A percentile compares a stretch with the other conserved stretches of the same genome.
phyloP scores from a whole-genome alignment of 1,140 invertebrate genomes.

The Adelges cooleyi region DNA sequence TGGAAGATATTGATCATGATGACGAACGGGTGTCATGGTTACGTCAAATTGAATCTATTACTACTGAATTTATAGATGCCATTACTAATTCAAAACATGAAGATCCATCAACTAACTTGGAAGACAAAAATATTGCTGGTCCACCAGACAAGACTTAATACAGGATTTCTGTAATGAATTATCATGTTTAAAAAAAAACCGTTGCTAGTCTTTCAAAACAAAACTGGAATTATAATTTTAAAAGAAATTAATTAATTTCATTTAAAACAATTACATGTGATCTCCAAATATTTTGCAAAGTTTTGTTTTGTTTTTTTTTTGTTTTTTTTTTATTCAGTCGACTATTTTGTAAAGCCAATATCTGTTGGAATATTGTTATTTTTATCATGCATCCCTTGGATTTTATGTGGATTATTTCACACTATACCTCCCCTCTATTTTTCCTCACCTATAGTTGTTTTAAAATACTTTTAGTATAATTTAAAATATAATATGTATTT shows the following conservation, averaged over 20 bases:
- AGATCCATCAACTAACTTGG: background rate
- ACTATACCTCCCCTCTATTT: background rate
- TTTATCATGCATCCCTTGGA: conserved; percentile 5
- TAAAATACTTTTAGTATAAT: conserved; percentile 19
- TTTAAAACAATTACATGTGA: conserved; percentile 23
- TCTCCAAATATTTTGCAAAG: conserved; percentile 20
- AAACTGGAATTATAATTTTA: conserved; percentile 13
- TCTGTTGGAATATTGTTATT: conserved; percentile 24
- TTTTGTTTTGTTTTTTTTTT: conserved; percentile 27
- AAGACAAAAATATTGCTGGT: conserved; percentile 19
- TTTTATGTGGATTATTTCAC: conserved; percentile 17
- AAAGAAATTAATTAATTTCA: background rate
- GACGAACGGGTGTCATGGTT: conserved; percentile 2
- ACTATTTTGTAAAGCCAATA: conserved; percentile 28
- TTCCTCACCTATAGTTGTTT: conserved; percentile 8
- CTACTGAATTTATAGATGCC: conserved; percentile 16
- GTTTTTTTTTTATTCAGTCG: conserved; percentile 15
- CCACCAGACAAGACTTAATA: conserved; percentile 26
- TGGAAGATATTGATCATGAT: background rate
- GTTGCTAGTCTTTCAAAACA: conserved; percentile 27
- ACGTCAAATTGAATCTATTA: conserved; percentile 9
- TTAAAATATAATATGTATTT: conserved; percentile 2
- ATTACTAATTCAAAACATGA: conserved; percentile 2
- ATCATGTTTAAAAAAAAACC: background rate
- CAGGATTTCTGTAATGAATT: conserved; percentile 1